Conservation (phyloP, 1,140 invertebrate species). For the Dreissena polymorpha region DNA sequence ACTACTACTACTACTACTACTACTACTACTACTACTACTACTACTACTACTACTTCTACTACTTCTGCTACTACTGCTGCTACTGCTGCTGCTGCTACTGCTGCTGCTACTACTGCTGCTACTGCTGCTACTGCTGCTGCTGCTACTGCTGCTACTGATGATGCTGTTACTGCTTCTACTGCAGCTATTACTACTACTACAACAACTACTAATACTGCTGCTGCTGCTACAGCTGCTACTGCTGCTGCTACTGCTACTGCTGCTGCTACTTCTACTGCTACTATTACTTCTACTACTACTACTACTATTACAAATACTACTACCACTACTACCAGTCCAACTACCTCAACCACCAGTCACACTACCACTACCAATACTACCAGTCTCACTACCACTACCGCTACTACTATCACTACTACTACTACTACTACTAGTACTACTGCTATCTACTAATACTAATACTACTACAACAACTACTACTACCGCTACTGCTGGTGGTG, state of each 20-base stretch:
- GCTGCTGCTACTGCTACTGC: not conserved
- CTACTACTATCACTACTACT: not conserved
- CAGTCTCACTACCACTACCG: not conserved
- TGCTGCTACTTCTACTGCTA: not conserved
- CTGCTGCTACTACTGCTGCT: not conserved
- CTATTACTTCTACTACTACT: not conserved
- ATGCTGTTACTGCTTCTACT: not conserved
- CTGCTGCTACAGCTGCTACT: not conserved
- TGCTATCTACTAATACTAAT: not conserved
- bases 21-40: not conserved
- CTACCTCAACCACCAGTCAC: not conserved
- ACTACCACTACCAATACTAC: not conserved
- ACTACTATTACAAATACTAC: not conserved
- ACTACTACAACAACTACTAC: not conserved
- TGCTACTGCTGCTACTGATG: too few relatives aligned
- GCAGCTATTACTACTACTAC: not conserved
- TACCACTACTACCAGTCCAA: too few relatives aligned
- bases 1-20: not conserved
- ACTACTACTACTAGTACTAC: not conserved
- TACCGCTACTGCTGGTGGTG: not conserved
- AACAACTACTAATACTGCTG: not conserved
- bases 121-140: not conserved
- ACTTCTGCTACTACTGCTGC: not conserved
- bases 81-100: not conserved
- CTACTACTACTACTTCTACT: not conserved